phyloP scores from a whole-genome alignment of 2,888 invertebrate genomes.

The Heteromyza rotundicornis region DNA sequence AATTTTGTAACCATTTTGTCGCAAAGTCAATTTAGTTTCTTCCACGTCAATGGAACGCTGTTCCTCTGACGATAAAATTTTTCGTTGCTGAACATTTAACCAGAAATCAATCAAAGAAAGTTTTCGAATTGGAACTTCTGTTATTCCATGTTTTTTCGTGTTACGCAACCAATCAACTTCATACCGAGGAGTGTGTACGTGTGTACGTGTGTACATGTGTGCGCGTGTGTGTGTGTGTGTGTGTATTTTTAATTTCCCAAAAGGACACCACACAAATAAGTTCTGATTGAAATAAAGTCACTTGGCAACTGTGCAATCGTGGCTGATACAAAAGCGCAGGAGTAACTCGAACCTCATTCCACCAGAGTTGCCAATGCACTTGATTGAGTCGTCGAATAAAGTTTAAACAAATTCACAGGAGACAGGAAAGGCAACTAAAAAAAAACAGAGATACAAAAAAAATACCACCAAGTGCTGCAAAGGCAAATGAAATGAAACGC shows the following conservation, averaged over 20 bases:
- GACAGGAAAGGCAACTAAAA: not conserved
- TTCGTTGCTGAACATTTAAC: too few relatives aligned
- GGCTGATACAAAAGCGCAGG: not conserved
- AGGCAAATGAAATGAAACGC: not conserved
- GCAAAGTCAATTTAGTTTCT: too few relatives aligned
- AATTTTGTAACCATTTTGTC: too few relatives aligned
- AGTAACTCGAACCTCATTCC: not conserved
- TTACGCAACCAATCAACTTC: too few relatives aligned
- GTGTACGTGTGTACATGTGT: not conserved
- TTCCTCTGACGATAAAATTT: too few relatives aligned
- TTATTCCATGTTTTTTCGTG: too few relatives aligned
- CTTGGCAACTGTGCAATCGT: not conserved
- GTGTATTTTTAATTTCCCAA: slow-evolving; percentile 4
- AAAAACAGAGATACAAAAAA: not conserved
- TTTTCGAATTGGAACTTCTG: too few relatives aligned
- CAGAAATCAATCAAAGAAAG: too few relatives aligned
- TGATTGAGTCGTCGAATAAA: not conserved
- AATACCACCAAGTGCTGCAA: not conserved
- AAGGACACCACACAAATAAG: not conserved
- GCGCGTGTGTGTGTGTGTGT: not conserved
- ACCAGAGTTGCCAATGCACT: not conserved
- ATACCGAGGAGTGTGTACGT: too few relatives aligned
- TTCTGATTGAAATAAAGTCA: not conserved
- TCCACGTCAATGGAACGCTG: too few relatives aligned
- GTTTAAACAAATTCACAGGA: not conserved